Conservation (phyloP, 2,888 invertebrate species). For the Rapana venosa region DNA sequence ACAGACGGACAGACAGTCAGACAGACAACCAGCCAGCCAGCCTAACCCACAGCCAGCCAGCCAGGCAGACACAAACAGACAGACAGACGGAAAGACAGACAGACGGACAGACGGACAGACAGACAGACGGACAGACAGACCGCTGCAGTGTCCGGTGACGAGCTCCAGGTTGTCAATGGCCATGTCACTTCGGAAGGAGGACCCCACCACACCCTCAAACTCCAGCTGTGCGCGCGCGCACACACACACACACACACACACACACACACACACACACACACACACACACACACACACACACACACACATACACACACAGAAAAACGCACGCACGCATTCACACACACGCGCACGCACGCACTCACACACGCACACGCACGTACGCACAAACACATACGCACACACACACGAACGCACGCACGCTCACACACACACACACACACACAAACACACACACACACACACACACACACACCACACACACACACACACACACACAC, state of each 20-base stretch:
- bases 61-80: background rate
- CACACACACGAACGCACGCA: background rate
- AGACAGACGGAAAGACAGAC: background rate
- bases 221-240: conserved; percentile 34
- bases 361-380: background rate
- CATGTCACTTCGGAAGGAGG: conserved; percentile 47
- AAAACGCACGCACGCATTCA: conserved; percentile 4
- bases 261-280: background rate
- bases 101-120: background rate
- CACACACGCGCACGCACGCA: background rate
- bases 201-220: conserved; percentile 45
- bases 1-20: background rate
- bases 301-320: background rate
- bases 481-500: background rate
- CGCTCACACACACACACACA: background rate
- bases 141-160: conserved; percentile 41
- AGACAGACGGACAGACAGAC: conserved; percentile 19
- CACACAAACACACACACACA: background rate
- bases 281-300: background rate
- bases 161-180: conserved; percentile 48
- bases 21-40: background rate
- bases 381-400: background rate
- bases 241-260: conserved; percentile 21
- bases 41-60: background rate
- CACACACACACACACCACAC: background rate